Conservation (phyloP, 2,888 invertebrate species). For the Tupiocoris notatus region DNA sequence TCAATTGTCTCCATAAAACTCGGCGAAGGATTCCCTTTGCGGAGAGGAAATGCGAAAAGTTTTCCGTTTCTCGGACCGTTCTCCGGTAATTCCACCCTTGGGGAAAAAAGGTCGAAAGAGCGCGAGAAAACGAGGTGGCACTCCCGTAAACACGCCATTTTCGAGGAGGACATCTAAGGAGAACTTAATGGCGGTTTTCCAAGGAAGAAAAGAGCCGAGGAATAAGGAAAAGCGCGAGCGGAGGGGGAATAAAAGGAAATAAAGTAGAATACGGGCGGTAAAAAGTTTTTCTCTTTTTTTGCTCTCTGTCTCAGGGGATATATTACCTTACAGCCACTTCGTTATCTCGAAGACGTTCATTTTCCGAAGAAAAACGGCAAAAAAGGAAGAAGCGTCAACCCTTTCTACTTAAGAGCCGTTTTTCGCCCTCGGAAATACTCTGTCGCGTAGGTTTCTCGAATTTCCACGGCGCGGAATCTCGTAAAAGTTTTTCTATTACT, state of each 20-base stretch:
- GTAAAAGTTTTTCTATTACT: too few species aligned
- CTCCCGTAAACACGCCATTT: not conserved
- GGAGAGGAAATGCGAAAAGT: not conserved
- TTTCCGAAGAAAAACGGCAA: not conserved
- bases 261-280: not conserved
- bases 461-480: too few species aligned
- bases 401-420: not conserved
- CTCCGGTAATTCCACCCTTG: not conserved
- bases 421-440: not conserved
- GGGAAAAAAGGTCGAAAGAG: not conserved
- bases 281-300: not conserved
- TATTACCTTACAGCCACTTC: not conserved
- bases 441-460: too few species aligned
- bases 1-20: too few species aligned
- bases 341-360: not conserved
- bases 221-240: not conserved
- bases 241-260: not conserved
- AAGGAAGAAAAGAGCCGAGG: not conserved
- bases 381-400: not conserved
- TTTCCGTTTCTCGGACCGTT: not conserved
- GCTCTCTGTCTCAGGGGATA: not conserved
- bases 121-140: not conserved
- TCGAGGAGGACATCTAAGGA: not conserved
- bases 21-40: not conserved
- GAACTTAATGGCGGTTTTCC: not conserved